Percentiles rank a stretch among this genome's conserved stretches.
Conservation (phyloP, 2,113 vertebrate species). For the Megaceryle torquata region DNA sequence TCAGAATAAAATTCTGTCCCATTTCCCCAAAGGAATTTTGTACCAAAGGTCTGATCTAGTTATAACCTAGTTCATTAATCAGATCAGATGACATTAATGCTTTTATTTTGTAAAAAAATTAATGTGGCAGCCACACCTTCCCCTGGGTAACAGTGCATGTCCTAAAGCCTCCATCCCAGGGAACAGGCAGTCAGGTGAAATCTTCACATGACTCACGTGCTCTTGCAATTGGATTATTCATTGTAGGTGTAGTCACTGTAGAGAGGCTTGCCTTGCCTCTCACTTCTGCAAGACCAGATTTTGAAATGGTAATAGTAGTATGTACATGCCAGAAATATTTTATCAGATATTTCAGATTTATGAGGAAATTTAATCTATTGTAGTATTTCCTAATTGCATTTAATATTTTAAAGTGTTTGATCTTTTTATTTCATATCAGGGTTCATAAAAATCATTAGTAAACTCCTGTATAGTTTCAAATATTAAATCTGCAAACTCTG, state of each 20-base stretch:
- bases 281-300: slow-evolving; percentile 48
- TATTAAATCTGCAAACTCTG: background rate
- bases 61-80: background rate
- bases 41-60: background rate
- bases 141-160: background rate
- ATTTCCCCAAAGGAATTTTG: background rate
- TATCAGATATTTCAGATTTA: slow-evolving; percentile 49
- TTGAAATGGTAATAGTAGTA: slow-evolving; percentile 46
- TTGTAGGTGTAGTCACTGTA: slow-evolving; percentile 10
- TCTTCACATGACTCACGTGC: slow-evolving; percentile 19
- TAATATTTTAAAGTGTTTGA: background rate
- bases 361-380: slow-evolving; percentile 14
- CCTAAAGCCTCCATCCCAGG: background rate
- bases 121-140: background rate
- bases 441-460: background rate
- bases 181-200: background rate
- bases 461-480: background rate
- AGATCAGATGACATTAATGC: background rate
- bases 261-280: slow-evolving; percentile 35
- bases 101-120: background rate
- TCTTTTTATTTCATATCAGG: background rate
- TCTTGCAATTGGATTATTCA: slow-evolving; percentile 58
- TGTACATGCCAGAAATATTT: slow-evolving; percentile 38
- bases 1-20: background rate
- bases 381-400: slow-evolving; percentile 18